Evolutionary conservation across 2,113 vertebrate species (phyloP), one percentile per base, ranked within the genome.

Genomic region (Chionis minor): DNA sequence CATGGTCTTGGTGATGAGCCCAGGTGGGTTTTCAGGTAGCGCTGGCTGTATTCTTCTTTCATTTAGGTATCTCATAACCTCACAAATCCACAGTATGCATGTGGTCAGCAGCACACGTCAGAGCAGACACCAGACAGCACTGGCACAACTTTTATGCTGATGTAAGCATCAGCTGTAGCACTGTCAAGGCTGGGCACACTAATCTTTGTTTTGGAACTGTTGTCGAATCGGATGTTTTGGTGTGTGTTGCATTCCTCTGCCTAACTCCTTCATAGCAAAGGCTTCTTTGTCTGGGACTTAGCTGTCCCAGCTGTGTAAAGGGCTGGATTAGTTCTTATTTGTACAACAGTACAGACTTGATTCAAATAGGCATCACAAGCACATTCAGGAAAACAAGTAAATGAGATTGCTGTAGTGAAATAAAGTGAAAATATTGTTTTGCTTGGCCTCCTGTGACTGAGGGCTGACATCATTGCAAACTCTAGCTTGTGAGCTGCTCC

Each of bases 11-110:
- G 56, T 88, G 62, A 38, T 40, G 33, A 81, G 40, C 32, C 19
- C 38, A 26, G 72, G 12, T 86, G 55, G 81, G 27, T 59, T 93
- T 88, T 78, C 38, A 67, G 32, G 55, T 70, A 71, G 9, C 44
- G 28, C 33, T 81, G 71, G 6, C 72, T 88, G 8, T 33, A 32
- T 81, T 92, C 59, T 61, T 9, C 45, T 84, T 77, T 81, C 19
- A 14, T 26, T 82, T 55, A 30, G 40, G 35, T 72, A 17, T 24
- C 35, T 89, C 19, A 22, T 62, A 79, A 24, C 47, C 44, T 67
- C 65, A 58, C 33, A 81, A 73, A 87, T 82, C 20, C 32, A n/a
- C 47, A 23, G n/a, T 8, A 19, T 5, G 23, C 0, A 0, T 79
- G 40, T 49, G 65, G 54, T 75, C 77, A 78, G 84, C 75, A 73